Percentiles rank a stretch among this genome's conserved stretches.
Evolutionary conservation across 2,113 vertebrate genomes (phyloP).

Genomic region (Mystacornis crossleyi): DNA sequence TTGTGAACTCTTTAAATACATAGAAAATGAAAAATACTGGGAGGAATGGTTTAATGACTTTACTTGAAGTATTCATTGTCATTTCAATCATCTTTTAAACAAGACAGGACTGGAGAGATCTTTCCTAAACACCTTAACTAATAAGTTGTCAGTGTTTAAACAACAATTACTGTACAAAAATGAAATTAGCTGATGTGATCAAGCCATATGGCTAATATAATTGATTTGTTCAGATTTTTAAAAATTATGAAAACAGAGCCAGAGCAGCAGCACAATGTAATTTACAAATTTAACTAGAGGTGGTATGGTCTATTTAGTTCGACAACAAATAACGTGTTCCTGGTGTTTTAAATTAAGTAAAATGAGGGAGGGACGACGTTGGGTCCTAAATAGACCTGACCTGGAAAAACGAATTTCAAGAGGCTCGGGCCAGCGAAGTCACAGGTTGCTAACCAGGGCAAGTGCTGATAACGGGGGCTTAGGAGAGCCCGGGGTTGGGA

Average conservation of each 20-base stretch:
- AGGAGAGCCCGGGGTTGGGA: neutral
- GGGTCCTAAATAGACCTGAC: neutral
- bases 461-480: neutral
- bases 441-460: neutral
- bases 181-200: conserved; percentile 72
- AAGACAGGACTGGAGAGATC: conserved; percentile 16
- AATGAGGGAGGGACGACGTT: neutral
- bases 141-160: conserved; percentile 70
- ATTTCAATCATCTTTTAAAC: conserved; percentile 65
- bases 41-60: conserved; percentile 20
- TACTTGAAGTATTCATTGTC: conserved; percentile 29
- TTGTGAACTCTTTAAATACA: neutral
- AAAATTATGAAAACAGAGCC: conserved; percentile 55
- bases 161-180: conserved; percentile 69
- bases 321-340: neutral
- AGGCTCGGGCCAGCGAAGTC: neutral
- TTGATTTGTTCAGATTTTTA: conserved; percentile 70
- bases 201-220: conserved; percentile 76
- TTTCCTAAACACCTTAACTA: conserved; percentile 70
- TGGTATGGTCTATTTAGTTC: conserved; percentile 49
- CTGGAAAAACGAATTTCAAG: neutral
- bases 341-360: neutral
- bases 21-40: neutral
- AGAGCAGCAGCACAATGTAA: conserved; percentile 45
- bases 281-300: conserved; percentile 59